phyloP scores from a whole-genome alignment of 2,113 vertebrate species.

The Falcunculus frontatus region DNA sequence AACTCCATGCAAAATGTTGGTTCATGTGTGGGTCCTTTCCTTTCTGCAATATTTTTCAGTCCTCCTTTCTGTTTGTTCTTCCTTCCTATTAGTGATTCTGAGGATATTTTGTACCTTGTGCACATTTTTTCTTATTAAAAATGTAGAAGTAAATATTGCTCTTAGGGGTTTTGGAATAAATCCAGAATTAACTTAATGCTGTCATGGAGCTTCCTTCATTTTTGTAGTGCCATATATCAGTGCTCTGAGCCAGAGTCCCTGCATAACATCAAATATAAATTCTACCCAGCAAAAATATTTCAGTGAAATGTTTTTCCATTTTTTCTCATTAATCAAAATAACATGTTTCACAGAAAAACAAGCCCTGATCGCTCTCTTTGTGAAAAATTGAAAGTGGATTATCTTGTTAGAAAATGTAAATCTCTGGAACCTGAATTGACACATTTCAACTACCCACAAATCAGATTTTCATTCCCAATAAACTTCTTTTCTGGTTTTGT shows the following conservation, averaged over 20 bases:
- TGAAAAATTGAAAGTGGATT: conserved; percentile 9
- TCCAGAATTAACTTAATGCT: conserved; percentile 44
- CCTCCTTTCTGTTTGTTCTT: conserved; percentile 1
- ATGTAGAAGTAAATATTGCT: conserved; percentile 35
- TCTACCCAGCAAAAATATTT: conserved; percentile 20
- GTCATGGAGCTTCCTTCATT: conserved; percentile 43
- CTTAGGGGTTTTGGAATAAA: conserved; percentile 8
- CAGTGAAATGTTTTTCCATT: conserved; percentile 23
- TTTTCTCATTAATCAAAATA: conserved; percentile 54
- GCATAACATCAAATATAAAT: background rate
- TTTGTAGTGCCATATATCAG: conserved; percentile 10
- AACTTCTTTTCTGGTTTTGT: conserved; percentile 18
- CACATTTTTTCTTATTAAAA: conserved; percentile 43
- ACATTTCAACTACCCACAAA: conserved; percentile 35
- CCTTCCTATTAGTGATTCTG: conserved; percentile 10
- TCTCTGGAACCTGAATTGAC: conserved; percentile 16
- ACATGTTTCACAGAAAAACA: background rate
- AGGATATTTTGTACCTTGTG: background rate
- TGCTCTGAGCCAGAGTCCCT: background rate
- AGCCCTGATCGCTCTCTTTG: conserved; percentile 2
- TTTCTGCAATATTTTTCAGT: background rate
- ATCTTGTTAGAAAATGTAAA: conserved; percentile 19
- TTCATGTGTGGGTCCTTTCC: background rate
- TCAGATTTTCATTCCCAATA: conserved; percentile 26
- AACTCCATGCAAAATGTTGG: background rate